Percentiles rank a stretch among this genome's conserved stretches.
These are phyloP conservation scores for Dicaeum eximium DNA, from an alignment of 2,113 vertebrate genomes.

Conservation along the genomic window DNA sequence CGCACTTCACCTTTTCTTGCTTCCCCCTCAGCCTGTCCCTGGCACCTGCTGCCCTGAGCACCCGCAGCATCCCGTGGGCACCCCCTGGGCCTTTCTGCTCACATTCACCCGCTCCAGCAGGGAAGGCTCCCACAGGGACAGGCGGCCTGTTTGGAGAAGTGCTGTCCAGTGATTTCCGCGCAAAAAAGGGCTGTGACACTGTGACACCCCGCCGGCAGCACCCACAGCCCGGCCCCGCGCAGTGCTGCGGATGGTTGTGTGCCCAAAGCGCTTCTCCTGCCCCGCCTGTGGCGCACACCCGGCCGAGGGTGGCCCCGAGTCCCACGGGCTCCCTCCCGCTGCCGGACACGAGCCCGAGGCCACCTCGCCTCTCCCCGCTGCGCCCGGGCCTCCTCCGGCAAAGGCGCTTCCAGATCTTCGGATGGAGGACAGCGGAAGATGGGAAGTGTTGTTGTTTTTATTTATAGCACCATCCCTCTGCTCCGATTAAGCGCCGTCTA, in stretches of 20 bases:
- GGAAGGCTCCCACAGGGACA: not conserved
- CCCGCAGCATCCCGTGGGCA: not conserved
- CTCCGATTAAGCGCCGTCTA: slow-evolving; percentile 26
- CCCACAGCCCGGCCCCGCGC: accelerated
- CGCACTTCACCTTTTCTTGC: not conserved
- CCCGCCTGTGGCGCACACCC: not conserved
- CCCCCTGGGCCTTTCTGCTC: not conserved
- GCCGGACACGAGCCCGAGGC: not conserved
- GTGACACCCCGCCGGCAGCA: not conserved
- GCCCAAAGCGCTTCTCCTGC: not conserved
- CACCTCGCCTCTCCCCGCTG: not conserved
- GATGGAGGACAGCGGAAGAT: not conserved
- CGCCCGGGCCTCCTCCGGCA: not conserved
- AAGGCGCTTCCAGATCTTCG: not conserved
- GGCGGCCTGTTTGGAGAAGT: not conserved
- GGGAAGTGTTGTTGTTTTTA: not conserved
- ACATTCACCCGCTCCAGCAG: accelerated
- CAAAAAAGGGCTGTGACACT: not conserved
- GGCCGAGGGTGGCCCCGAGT: not conserved
- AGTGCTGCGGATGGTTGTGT: accelerated
- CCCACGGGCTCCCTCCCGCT: not conserved
- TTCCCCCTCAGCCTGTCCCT: not conserved
- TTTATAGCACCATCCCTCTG: not conserved
- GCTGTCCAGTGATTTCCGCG: accelerated
- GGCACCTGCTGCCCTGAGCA: not conserved